These are phyloP conservation scores for Agonum fuliginosum DNA, from an alignment of 2,888 invertebrate genomes.

Conservation along the genomic window DNA sequence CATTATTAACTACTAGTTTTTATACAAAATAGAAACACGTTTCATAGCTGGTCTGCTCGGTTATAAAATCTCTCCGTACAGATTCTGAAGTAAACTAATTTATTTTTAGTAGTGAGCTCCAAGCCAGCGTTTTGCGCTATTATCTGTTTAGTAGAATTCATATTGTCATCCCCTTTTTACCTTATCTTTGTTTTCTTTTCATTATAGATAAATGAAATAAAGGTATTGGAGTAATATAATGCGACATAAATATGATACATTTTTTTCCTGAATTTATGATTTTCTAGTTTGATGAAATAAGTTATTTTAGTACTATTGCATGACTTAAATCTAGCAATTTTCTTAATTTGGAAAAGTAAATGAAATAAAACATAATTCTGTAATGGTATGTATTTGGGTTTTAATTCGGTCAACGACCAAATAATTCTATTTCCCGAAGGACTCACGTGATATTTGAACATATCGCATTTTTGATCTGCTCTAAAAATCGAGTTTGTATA, in stretches of 20 bases:
- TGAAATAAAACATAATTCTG: not conserved
- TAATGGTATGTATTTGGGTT: not conserved
- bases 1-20: slow-evolving; percentile 34
- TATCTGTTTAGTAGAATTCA: slow-evolving; percentile 52
- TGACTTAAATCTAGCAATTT: too few species aligned
- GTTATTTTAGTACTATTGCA: too few species aligned
- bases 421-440: not conserved
- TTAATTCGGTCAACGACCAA: slow-evolving; percentile 7
- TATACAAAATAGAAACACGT: slow-evolving; percentile 34
- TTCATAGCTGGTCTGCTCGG: slow-evolving; percentile 14
- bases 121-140: slow-evolving; percentile 47
- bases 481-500: not conserved
- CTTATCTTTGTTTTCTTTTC: not conserved
- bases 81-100: slow-evolving; percentile 54
- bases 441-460: slow-evolving; percentile 7
- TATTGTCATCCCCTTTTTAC: not conserved
- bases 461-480: not conserved
- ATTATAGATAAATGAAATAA: not conserved
- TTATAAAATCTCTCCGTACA: slow-evolving; percentile 45
- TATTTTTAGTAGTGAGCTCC: slow-evolving; percentile 57
- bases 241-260: too few species aligned
- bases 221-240: too few species aligned
- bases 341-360: too few species aligned
- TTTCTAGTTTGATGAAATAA: too few species aligned
- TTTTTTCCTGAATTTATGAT: too few species aligned